Evolutionary conservation across 2,113 vertebrate genomes (phyloP), one percentile per base, ranked within the genome.

Genomic region (Gasterosteus nipponicus): DNA sequence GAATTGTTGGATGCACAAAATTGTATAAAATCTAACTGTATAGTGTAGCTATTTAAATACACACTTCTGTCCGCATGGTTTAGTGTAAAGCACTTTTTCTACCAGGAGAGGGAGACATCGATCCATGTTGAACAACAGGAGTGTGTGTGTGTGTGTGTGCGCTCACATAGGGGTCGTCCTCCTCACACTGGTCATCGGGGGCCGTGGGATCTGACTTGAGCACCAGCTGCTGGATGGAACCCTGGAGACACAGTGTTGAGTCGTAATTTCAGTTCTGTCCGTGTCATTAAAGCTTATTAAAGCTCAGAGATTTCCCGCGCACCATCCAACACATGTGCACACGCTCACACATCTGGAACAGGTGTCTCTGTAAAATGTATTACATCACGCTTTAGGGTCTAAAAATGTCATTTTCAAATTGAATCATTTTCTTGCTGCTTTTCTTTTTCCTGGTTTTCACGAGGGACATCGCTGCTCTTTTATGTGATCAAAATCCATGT

Each of bases 161-260:
- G 93, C 96, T 97, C 83, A 99, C 97, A 63, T 96, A 96, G 15
- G 96, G 94, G 51, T 98, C 96, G 56, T 97, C 97, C 22, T 97
- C 95, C 85, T 98, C 97, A 73, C 98, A 98, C 65, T 96, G 94
- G 77, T 97, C 96, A 79, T 96, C 96, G 0, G 94, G 90, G 67
- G 93, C 92, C 49, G 89, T 92, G 84, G 94, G 93, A 87, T 98
- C 95, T 0, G 95, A 84, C 75, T 95, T 95, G 80, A 99, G 58
- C 56, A 93, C 90, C 87, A 99, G 93, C 83, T 97, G 96, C 87
- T 98, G 97, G 82, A 99, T 95, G 5, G 96, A 97, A 31, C 98
- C 98, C 98, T 99, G 86, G 2, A 75, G 59, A 78, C 44, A 79
- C 3, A 19, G 62, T 53, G 62, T 9, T 73, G 4, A 51, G 22